Evolutionary conservation across 2,888 invertebrate species (phyloP).

Genomic region (Pseudolycoriella hygida): DNA sequence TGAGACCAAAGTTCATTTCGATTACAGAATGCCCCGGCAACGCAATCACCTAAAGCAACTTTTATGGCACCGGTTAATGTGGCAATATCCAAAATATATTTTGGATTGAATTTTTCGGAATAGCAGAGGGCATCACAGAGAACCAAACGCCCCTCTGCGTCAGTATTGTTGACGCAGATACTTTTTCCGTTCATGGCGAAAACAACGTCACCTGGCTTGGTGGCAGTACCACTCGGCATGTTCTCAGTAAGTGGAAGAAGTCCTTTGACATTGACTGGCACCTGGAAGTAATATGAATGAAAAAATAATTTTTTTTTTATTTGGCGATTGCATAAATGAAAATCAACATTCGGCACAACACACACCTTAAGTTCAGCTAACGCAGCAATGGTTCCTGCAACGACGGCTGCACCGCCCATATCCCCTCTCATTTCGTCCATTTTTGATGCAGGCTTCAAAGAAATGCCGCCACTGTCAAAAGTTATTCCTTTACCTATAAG

Average conservation of each 20-base stretch:
- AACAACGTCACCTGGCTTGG: constrained; percentile 62
- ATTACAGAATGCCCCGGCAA: constrained; percentile 59
- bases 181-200: constrained; percentile 57
- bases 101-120: constrained; percentile 43
- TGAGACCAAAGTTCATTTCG: constrained; percentile 47
- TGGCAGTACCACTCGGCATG: constrained; percentile 60
- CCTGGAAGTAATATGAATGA: too few species aligned
- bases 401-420: constrained; percentile 73
- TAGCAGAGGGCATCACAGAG: constrained; percentile 64
- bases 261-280: constrained; percentile 56
- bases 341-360: too few species aligned
- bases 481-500: constrained; percentile 51
- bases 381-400: constrained; percentile 49
- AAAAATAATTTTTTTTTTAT: too few species aligned
- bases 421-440: constrained; percentile 63
- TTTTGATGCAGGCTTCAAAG: constrained; percentile 39
- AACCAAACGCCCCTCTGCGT: constrained; percentile 58
- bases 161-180: constrained; percentile 56
- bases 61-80: constrained; percentile 56
- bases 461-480: constrained; percentile 55
- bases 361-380: constrained; percentile 48
- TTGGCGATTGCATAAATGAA: too few species aligned
- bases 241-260: constrained; percentile 44
- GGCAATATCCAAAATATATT: constrained; percentile 57
- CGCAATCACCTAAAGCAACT: constrained; percentile 44